Percentiles rank a stretch among this genome's conserved stretches.
phyloP scores from a whole-genome alignment of 2,888 invertebrate species.

The Calliopum simillimum region DNA sequence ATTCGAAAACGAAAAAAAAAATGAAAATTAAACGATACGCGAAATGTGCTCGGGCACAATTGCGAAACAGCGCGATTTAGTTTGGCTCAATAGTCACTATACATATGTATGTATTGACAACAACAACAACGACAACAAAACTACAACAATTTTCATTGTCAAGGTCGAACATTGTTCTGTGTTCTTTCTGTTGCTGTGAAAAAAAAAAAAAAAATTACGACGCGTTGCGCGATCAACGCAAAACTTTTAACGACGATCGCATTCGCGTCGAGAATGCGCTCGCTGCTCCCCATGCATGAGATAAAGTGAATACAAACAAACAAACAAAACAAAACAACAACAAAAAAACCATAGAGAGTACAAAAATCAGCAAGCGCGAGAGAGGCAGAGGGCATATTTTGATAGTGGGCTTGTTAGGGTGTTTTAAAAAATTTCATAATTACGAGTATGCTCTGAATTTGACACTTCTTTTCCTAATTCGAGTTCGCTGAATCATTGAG shows the following conservation, averaged over 20 bases:
- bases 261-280: too few species aligned
- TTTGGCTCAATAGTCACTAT: slow-evolving; percentile 36
- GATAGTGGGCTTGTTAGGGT: background rate
- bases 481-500: too few species aligned
- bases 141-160: slow-evolving; percentile 60
- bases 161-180: slow-evolving; percentile 63
- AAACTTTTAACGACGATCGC: slow-evolving; percentile 12
- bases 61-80: slow-evolving; percentile 53
- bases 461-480: too few species aligned
- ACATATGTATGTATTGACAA: slow-evolving; percentile 31
- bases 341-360: background rate
- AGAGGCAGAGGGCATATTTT: background rate
- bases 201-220: background rate
- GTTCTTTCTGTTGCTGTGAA: background rate
- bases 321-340: background rate
- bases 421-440: background rate
- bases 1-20: slow-evolving; percentile 27
- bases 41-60: slow-evolving; percentile 55
- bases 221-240: slow-evolving; percentile 17
- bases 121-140: slow-evolving; percentile 38
- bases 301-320: background rate
- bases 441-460: too few species aligned
- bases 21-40: slow-evolving; percentile 41
- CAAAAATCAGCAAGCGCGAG: background rate
- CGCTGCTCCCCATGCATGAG: background rate